Conservation (phyloP, 2,797 vertebrate species). For the Hylomyscus alleni region DNA sequence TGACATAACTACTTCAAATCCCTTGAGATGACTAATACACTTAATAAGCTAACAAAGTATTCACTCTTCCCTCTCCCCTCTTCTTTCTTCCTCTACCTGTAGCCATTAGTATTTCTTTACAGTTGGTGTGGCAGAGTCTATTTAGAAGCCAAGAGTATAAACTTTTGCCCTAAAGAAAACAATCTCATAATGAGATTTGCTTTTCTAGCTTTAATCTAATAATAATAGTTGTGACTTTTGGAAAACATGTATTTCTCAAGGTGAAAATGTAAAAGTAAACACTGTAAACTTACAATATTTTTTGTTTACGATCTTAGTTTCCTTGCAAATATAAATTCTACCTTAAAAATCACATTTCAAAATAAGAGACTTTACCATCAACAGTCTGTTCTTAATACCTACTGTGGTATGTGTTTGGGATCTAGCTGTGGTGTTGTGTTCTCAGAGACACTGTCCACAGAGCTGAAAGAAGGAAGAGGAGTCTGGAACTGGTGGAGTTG, state of each 20-base stretch:
- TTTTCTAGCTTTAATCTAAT: background rate
- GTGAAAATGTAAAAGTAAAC: background rate
- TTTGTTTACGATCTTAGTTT: background rate
- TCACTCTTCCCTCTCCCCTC: background rate
- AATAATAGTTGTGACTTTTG: background rate
- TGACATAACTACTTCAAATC: background rate
- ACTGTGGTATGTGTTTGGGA: background rate
- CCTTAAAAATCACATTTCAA: background rate
- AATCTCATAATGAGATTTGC: background rate
- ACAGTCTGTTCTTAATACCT: background rate
- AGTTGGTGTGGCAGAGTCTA: rapidly evolving
- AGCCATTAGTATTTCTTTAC: background rate
- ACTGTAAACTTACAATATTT: conserved; percentile 11
- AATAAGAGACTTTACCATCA: background rate
- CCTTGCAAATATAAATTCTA: background rate
- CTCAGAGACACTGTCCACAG: background rate
- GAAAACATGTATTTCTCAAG: background rate
- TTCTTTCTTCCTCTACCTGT: background rate
- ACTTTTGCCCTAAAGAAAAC: background rate
- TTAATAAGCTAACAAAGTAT: background rate
- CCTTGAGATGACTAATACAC: background rate
- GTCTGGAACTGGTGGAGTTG: background rate
- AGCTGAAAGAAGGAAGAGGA: background rate
- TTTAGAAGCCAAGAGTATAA: background rate
- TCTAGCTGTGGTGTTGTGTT: background rate